Evolutionary conservation across 1,140 invertebrate species (phyloP).

Genomic region (Argopecten irradians): DNA sequence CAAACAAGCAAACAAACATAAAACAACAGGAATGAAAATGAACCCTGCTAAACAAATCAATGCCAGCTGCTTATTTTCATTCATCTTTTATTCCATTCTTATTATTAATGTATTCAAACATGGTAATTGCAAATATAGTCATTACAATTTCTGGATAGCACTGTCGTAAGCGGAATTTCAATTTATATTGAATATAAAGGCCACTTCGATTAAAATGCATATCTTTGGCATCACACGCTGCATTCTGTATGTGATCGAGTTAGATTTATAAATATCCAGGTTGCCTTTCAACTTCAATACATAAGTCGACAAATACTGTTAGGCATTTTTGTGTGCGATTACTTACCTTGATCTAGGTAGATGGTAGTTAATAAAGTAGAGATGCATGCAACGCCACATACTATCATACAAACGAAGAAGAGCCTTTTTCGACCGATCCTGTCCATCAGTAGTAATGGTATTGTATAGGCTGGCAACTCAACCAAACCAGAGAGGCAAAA

Average conservation of each 20-base stretch:
- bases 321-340: neutral
- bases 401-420: conserved; percentile 54
- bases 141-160: too few species aligned
- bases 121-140: too few species aligned
- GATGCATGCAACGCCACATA: conserved; percentile 60
- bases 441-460: conserved; percentile 58
- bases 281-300: too few species aligned
- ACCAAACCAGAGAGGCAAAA: conserved; percentile 80
- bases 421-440: conserved; percentile 58
- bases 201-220: neutral
- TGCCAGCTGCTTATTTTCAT: too few species aligned
- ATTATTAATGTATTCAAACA: too few species aligned
- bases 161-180: neutral
- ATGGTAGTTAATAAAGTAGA: conserved; percentile 56
- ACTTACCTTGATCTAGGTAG: conserved; percentile 52
- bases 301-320: neutral
- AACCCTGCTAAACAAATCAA: too few species aligned
- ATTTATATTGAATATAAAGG: neutral
- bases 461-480: conserved; percentile 83
- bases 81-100: too few species aligned
- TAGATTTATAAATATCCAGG: neutral
- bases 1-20: too few species aligned
- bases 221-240: too few species aligned
- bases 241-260: too few species aligned
- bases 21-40: too few species aligned